Base-by-base conservation (phyloP, 2,113 vertebrate genomes). In the Equus przewalskii region DNA sequence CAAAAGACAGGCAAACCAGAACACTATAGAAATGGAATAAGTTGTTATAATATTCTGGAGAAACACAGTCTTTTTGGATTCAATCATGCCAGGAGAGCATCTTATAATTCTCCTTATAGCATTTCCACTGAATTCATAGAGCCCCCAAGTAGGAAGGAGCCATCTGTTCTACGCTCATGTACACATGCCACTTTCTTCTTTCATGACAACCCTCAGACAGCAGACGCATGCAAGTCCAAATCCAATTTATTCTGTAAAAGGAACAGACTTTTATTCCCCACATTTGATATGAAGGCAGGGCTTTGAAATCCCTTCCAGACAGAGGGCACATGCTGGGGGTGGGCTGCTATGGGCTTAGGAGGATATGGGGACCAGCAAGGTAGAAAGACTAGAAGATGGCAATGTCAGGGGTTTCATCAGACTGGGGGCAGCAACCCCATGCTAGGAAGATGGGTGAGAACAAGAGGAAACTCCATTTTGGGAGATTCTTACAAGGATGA, bases 211-310 rank as follows among this genome's bases (percentile, higher is more conserved):
- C 28, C 56, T 93, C 85, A 91, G 85, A 83, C n/a, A 93, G 72
- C 44, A 90, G 83, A 96, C 10, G 75, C 89, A 65, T 87, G 15
- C 5, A 70, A 94, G 41, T 67, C 65, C 80, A 95, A 91, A 97
- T 92, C 54, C 87, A 96, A 95, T 90, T 88, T 93, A 88, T 36
- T 79, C 84, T 92, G 69, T 78, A 89, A 89, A 97, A 97, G 84
- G 44, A 95, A 93, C 18, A 70, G 81, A 84, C 41, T 46, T 79
- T 60, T n/a, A 58, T 79, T 73, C 7, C 49, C 81, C 72, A 41
- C 3, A 21, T 41, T 84, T 78, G 73, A 91, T 91, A 92, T 46
- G 10, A 97, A 93, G 67, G 49, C 67, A 46, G 36, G 19, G 49
- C 89, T 97, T 44, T 79, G 82, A 94, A 95, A 97, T 89, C 46